Conservation (phyloP, 2,888 invertebrate species). For the Empis stercorea region DNA sequence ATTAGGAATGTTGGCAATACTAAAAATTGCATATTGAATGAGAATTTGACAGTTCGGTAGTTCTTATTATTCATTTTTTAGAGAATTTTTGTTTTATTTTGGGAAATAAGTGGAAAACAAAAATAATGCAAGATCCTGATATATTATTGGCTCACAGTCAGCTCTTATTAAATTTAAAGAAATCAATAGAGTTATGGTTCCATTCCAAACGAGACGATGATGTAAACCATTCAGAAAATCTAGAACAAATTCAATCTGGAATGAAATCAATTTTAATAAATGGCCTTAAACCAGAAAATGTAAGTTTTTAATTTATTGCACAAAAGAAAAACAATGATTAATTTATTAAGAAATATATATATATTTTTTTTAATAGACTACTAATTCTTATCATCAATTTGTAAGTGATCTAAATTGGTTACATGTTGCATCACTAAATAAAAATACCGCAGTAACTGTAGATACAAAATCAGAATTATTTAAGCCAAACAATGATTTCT, state of each 20-base stretch:
- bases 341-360: neutral
- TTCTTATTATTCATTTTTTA: no score
- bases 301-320: constrained; percentile 8
- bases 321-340: neutral
- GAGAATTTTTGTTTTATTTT: no score
- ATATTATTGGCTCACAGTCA: constrained; percentile 2
- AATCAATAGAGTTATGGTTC: constrained; percentile 17
- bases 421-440: constrained; percentile 4
- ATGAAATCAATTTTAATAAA: constrained; percentile 13
- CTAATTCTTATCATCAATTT: constrained; percentile 5
- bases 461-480: constrained; percentile 1
- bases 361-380: neutral
- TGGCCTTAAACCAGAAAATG: constrained; percentile 11
- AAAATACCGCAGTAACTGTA: neutral
- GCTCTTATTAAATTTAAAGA: constrained; percentile 14
- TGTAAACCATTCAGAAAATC: constrained; percentile 7
- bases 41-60: no score
- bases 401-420: constrained; percentile 13
- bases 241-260: constrained; percentile 11
- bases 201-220: constrained; percentile 11
- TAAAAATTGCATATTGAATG: no score
- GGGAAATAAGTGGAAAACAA: neutral
- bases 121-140: neutral
- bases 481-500: constrained; percentile 15
- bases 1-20: no score